Percentiles rank a stretch among this genome's conserved stretches.
Evolutionary conservation across 2,888 invertebrate genomes (phyloP).

Genomic region (Drosophila meridionalis): DNA sequence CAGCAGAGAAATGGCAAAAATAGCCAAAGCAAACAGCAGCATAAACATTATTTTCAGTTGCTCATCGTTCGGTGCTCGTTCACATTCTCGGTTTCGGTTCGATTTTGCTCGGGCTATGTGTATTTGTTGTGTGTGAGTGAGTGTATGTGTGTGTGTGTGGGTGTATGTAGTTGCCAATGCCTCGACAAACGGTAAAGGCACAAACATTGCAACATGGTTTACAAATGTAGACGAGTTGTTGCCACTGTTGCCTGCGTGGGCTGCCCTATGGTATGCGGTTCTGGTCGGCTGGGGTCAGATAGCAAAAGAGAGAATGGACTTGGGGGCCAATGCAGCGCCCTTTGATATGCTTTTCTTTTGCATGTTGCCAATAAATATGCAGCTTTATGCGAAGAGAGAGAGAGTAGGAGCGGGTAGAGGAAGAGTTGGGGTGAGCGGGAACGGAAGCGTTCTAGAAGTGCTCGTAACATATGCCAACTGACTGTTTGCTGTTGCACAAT

Average conservation of each 20-base stretch:
- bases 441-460: constrained; percentile 14
- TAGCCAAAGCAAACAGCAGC: constrained; percentile 79
- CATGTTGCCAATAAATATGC: constrained; percentile 81
- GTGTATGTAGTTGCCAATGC: constrained; percentile 41
- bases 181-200: constrained; percentile 53
- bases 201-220: constrained; percentile 61
- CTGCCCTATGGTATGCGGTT: constrained; percentile 25
- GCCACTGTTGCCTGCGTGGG: constrained; percentile 13
- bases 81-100: constrained; percentile 32
- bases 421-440: not conserved
- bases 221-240: constrained; percentile 46
- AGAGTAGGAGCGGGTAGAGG: accelerated
- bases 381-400: constrained; percentile 64
- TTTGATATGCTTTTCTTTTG: constrained; percentile 78
- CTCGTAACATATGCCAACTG: constrained; percentile 59
- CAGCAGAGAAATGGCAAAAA: constrained; percentile 69
- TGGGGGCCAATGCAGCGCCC: constrained; percentile 50
- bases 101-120: constrained; percentile 37
- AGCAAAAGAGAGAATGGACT: constrained; percentile 17
- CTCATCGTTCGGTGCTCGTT: constrained; percentile 53
- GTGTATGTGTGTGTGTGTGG: constrained; percentile 9
- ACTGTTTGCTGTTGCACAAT: constrained; percentile 39
- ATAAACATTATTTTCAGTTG: constrained; percentile 80
- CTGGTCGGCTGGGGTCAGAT: constrained; percentile 35
- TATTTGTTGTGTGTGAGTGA: constrained; percentile 13